Evolutionary conservation across 1,140 invertebrate genomes (phyloP), one percentile per base, ranked within the genome.

Genomic region (Papilio xuthus): DNA sequence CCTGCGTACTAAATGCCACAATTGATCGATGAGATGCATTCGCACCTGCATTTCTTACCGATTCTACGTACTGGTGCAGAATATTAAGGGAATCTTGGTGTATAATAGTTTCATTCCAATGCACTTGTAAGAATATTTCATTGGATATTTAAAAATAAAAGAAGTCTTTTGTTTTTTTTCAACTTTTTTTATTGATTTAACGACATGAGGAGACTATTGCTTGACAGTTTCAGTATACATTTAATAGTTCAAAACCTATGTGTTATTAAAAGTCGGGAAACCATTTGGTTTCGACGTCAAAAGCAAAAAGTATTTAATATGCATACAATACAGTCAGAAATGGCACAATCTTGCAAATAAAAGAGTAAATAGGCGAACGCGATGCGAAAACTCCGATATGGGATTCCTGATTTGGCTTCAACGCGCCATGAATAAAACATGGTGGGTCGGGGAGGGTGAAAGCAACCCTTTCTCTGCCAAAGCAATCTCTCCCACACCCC

Each of bases 351-450:
- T 37, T 42, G 78, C 78, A 81, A 82, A 79, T 79, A 82, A 82
- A 81, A 44, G 42, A 75, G 32, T 77, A 71, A 77, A 67, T 78
- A 77, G 78, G 77, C 72, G 77, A 69, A 81, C 69, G 50, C 81
- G 75, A 82, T 82, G 82, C 23, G 53, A 86, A 84, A 86, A 82
- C 83, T 87, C 87, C 83, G 81, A 86, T 89, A 82, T 77, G 77
- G 79, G 81, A 83, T 75, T 81, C 84, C 85, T 86, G 89, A 89
- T 90, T 91, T 83, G 80, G 75, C 83, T 80, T 76, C 41, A 73
- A 86, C 88, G 87, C 77, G 69, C 47, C 82, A 90, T 92, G 91
- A 92, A 92, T 92, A 91, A 92, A 91, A 91, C 86, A 91, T 92
- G 81, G 83, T 79, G 83, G 78, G 72, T 67, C 50, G 79, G 76